These are phyloP conservation scores for Tillus elongatus DNA, from an alignment of 2,888 invertebrate species.

Conservation along the genomic window DNA sequence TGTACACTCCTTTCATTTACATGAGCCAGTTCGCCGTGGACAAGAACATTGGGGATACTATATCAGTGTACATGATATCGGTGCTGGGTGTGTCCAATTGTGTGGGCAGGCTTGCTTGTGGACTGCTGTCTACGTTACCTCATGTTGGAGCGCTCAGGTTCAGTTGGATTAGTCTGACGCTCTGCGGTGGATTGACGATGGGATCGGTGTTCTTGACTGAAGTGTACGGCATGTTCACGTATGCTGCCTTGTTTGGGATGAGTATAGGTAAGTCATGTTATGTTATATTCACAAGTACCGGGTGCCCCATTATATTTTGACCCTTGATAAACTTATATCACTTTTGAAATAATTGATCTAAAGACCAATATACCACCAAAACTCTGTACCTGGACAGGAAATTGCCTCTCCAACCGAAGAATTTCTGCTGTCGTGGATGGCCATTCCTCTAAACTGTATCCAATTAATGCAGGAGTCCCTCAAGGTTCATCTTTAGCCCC, in stretches of 20 bases:
- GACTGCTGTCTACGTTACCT: conserved; percentile 49
- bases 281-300: background rate
- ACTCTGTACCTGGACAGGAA: too few species aligned
- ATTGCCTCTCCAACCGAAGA: too few species aligned
- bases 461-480: too few species aligned
- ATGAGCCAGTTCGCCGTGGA: conserved; percentile 46
- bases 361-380: too few species aligned
- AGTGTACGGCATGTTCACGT: conserved; percentile 49
- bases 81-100: conserved; percentile 68
- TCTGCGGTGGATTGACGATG: conserved; percentile 55
- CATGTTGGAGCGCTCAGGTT: conserved; percentile 54
- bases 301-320: background rate
- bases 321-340: too few species aligned
- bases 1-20: conserved; percentile 71
- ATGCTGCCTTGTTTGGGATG: conserved; percentile 55
- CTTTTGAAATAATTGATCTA: too few species aligned
- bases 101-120: conserved; percentile 55
- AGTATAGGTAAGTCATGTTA: conserved; percentile 51
- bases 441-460: too few species aligned
- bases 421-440: too few species aligned
- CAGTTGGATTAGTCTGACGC: conserved; percentile 56
- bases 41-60: conserved; percentile 43
- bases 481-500: too few species aligned
- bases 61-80: conserved; percentile 54
- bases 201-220: conserved; percentile 38